These are phyloP conservation scores for Irena cyanogastra DNA, from an alignment of 2,113 vertebrate genomes.

Conservation along the genomic window DNA sequence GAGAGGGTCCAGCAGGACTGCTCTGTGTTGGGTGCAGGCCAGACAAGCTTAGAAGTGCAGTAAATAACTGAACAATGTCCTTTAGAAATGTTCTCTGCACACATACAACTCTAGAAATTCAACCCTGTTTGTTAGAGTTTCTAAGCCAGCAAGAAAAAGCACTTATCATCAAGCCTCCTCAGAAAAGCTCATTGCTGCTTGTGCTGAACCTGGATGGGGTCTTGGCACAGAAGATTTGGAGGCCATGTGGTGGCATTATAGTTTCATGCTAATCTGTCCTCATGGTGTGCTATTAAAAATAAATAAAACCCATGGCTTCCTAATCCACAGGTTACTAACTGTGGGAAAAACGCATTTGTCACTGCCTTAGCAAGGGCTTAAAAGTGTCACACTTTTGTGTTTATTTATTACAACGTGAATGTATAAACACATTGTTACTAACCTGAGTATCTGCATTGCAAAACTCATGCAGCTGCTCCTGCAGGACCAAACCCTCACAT, in stretches of 20 bases:
- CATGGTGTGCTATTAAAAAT: background rate
- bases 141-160: background rate
- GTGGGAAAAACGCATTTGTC: background rate
- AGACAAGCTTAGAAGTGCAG: background rate
- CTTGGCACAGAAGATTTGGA: background rate
- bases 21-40: background rate
- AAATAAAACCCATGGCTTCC: constrained; percentile 17
- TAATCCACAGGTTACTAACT: constrained; percentile 10
- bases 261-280: constrained; percentile 15
- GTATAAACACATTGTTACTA: background rate
- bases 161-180: background rate
- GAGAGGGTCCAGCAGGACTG: background rate
- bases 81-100: background rate
- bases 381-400: background rate
- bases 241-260: constrained; percentile 33
- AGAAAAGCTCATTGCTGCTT: constrained; percentile 8
- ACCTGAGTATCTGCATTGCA: background rate
- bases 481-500: background rate
- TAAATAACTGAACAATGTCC: background rate
- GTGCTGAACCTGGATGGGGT: background rate
- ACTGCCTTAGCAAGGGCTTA: background rate
- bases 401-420: background rate
- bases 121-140: background rate
- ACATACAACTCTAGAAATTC: background rate
- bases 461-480: background rate